Base-by-base conservation (phyloP, 2,888 invertebrate species). In the Antheraea assamensis region DNA sequence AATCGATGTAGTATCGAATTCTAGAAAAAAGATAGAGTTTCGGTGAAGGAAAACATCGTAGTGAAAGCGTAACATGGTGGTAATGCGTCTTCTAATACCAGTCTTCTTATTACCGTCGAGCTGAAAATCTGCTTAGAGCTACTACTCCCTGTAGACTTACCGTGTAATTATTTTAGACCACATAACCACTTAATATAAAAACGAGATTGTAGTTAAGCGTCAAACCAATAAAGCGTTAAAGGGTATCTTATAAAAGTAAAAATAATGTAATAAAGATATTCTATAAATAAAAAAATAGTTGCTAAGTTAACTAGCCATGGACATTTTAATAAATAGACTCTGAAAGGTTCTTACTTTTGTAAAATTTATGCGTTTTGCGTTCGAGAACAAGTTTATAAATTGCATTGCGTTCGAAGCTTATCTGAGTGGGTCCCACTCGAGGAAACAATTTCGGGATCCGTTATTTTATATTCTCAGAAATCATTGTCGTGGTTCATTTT, bases 311-410 rank as follows among this genome's bases (percentile, higher is more conserved):
- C 27, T 27, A 61, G 58, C 58, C 13, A 27, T 61, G 58, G 24
- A 61, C 27, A 61, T 27, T 61, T 61, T 24, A 61, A 58, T 58
- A 61, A 61, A 27, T 61, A 27, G 61, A 61, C 61, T 61, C 27
- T 27, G 27, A 61, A 61, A 27, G 27, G 27, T 27, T 61, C 27
- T 61, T 61, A 61, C 27, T 61, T 61, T 27, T 61, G 61, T 61
- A 27, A 61, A 17, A 4, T 61, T 61, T 61, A 61, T 61, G 27
- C 27, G 61, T 61, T 61, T 27, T 61, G 27, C 27, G 27, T 2
- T 27, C 17, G 61, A 61, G 27, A 61, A 61, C 61, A 61, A 61
- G 61, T 61, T 61, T 61, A 61, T 61, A 61, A 61, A 61, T 61
- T 27, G 61, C 61, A 27, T 13, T 61, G 61, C 27, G 61, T 61